Evolutionary conservation across 2,797 vertebrate genomes (phyloP), one percentile per base, ranked within the genome.

Genomic region (Mormyrops boulengeri): DNA sequence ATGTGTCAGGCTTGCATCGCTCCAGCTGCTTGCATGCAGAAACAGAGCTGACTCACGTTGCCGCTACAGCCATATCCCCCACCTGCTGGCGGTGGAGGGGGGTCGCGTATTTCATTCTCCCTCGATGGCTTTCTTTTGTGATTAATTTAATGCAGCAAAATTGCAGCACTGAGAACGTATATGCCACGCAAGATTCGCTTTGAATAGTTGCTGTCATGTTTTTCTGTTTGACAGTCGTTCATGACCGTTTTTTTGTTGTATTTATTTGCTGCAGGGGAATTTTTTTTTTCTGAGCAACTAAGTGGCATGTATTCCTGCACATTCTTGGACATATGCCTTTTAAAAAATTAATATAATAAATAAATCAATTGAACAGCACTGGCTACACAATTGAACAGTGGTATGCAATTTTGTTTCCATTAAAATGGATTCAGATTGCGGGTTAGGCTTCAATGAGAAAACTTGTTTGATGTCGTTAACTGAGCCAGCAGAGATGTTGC

Each of bases 141-240:
- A 80, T 82, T 82, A 82, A 82, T 82, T 82, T 82, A n/a, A 47
- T 82, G 77, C 77, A 9, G 41, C 19, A 47, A 82, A 82, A 82
- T 47, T 82, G 77, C 41, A 22, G 77, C 77, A 44, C 17, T 19
- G n/a, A 82, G 12, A n/a, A 47, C 2, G 2, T n/a, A 11, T 47
- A 44, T 47, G 14, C 73, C 17, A n/a, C 73, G 1, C 19, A 82
- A 82, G 6, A n/a, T 44, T 82, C 2, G 0, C 77, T 82, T 82
- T 47, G 19, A 82, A 82, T 82, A 8, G 41, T 47, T 47, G 77
- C 41, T 44, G 77, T 82, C 19, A n/a, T 47, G 38, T 47, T 47
- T 47, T 47, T n/a, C 14, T 44, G 0, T 14, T 2, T 80, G 1
- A 5, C 55, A 17, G 22, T 34, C n/a, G 26, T 66, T 66, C 60